A percentile compares a stretch with the other conserved stretches of the same genome.
These are phyloP conservation scores for Myrmecobius fasciatus DNA, from an alignment of 2,113 vertebrate genomes.

Conservation along the genomic window DNA sequence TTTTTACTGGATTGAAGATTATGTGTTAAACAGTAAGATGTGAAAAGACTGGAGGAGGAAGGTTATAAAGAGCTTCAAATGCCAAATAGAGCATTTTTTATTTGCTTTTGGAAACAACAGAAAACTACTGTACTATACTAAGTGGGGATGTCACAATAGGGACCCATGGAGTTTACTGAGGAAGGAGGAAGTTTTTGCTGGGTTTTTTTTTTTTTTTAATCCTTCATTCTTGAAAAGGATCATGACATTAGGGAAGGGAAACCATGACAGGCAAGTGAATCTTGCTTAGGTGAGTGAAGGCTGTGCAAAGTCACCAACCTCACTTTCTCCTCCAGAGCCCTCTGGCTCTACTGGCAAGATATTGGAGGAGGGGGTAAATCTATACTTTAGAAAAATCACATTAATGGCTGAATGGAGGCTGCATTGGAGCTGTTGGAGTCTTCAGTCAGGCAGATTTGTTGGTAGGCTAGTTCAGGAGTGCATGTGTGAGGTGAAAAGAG, in stretches of 20 bases:
- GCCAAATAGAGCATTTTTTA: neutral
- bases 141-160: neutral
- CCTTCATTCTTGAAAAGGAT: too few relatives aligned
- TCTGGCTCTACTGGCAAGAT: neutral
- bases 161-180: neutral
- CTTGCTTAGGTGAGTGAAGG: too few relatives aligned
- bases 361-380: neutral
- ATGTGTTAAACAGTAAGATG: neutral
- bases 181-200: neutral
- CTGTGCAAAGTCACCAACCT: too few relatives aligned
- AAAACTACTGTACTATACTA: neutral
- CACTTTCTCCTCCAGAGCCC: too few relatives aligned
- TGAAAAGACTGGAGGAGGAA: neutral
- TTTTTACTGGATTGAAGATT: neutral
- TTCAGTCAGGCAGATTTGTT: neutral
- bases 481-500: neutral
- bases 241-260: too few relatives aligned
- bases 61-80: neutral
- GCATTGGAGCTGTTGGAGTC: neutral
- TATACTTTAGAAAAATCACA: neutral
- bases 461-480: neutral
- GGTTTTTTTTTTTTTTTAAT: too few relatives aligned
- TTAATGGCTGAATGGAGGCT: neutral
- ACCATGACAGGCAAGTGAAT: too few relatives aligned
- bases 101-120: neutral